Evolutionary conservation across 2,888 invertebrate species (phyloP).

Genomic region (Apotomis capreana): DNA sequence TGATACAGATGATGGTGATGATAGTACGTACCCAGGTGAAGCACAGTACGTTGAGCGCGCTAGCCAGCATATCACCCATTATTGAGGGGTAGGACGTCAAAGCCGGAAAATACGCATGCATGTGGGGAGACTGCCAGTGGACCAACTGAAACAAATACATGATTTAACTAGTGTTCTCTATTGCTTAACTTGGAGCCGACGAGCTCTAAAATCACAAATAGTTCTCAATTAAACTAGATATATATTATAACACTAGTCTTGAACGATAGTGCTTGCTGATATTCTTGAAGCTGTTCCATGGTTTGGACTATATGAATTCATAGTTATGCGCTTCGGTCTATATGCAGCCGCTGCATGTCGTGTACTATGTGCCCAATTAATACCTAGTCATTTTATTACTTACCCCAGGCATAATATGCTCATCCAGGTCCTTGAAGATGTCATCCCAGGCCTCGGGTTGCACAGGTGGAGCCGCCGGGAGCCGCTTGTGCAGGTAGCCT

Average conservation of each 20-base stretch:
- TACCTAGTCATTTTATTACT: slow-evolving; percentile 52
- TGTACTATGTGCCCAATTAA: too few species aligned
- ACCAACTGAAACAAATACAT: slow-evolving; percentile 82
- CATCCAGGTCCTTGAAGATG: slow-evolving; percentile 96
- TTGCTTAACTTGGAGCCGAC: too few species aligned
- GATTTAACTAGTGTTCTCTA: neutral
- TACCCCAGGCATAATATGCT: slow-evolving; percentile 98
- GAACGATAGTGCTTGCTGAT: too few species aligned
- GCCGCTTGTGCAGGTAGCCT: slow-evolving; percentile 93
- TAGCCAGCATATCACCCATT: slow-evolving; percentile 97
- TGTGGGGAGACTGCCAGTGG: slow-evolving; percentile 98
- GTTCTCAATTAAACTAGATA: too few species aligned
- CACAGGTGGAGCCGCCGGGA: slow-evolving; percentile 94
- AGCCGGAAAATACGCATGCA: slow-evolving; percentile 99
- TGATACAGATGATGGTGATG: too few species aligned
- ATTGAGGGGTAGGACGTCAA: slow-evolving; percentile 96
- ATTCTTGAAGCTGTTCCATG: too few species aligned
- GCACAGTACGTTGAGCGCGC: slow-evolving; percentile 96
- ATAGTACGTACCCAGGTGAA: slow-evolving; percentile 95
- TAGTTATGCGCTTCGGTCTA: too few species aligned
- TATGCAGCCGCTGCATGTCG: too few species aligned
- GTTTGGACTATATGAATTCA: too few species aligned
- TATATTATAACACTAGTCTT: too few species aligned
- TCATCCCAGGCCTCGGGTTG: slow-evolving; percentile 95
- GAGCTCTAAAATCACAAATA: too few species aligned